A percentile compares a stretch with the other conserved stretches of the same genome.
phyloP scores from a whole-genome alignment of 2,113 vertebrate species.

The Cettia cetti region DNA sequence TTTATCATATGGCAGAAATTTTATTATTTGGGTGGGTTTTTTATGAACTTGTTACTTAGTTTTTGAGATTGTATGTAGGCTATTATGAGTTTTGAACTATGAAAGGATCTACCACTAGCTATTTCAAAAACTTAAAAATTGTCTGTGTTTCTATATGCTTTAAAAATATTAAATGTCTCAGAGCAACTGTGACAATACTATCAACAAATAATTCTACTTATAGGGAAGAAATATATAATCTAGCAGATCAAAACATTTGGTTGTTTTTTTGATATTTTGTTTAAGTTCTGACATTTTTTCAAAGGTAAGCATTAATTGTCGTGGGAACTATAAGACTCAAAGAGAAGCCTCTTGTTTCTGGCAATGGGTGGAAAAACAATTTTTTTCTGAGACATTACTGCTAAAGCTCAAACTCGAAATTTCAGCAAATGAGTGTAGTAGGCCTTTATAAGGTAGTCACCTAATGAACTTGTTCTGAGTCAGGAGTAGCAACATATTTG shows the following conservation, averaged over 20 bases:
- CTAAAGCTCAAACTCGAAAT: not conserved
- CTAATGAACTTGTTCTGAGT: not conserved
- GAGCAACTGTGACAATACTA: not conserved
- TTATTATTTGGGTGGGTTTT: not conserved
- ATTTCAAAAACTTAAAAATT: not conserved
- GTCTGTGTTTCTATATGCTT: not conserved
- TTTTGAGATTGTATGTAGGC: not conserved
- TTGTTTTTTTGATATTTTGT: not conserved
- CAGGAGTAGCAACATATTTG: not conserved
- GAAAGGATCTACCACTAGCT: not conserved
- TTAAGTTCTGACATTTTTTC: not conserved
- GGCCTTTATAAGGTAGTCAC: not conserved
- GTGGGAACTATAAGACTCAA: not conserved
- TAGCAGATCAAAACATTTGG: not conserved
- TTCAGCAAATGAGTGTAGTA: not conserved
- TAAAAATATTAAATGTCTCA: not conserved
- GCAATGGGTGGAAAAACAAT: not conserved
- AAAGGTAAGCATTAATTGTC: not conserved
- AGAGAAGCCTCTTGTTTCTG: not conserved
- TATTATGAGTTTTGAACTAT: not conserved
- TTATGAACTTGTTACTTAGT: not conserved
- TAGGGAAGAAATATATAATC: not conserved
- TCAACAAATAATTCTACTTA: not conserved
- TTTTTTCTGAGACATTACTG: accelerated
- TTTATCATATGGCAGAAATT: not conserved